Base-by-base conservation (phyloP, 2,797 vertebrate genomes). In the Cynodonichthys magdalenae region DNA sequence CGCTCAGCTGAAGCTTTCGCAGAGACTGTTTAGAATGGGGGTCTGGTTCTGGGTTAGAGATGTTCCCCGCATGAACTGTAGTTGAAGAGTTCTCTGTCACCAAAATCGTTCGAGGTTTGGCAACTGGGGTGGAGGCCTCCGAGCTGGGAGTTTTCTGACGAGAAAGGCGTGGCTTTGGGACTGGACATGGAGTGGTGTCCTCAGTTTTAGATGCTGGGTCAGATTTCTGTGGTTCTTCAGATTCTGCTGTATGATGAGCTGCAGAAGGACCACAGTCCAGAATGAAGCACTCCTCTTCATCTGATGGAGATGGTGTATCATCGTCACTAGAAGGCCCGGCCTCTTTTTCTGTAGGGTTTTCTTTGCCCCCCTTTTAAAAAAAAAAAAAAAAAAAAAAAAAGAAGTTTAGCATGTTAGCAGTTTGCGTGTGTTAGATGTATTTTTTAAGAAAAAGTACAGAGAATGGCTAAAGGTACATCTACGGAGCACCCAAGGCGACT, bases 1-100 rank as follows among this genome's bases (percentile, higher is more conserved):
- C 60, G 0, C 89, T 91, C 14, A 96, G 83, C 82, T 90, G 19
- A 0, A 96, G 94, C 84, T 95, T 96, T 56, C 81, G 90, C 50
- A 92, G 82, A 0, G 75, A 84, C 19, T 84, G 84, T 60, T 92
- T 93, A 0, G 89, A 83, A 31, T 75, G 86, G 41, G 84, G 82
- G 41, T 89, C 87, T 0, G 69, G n/a, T 0, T 24, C 66, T 0
- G 66, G 12, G 44, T 52, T 45, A 1, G 70, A 48, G 20, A 0
- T 12, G 31, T 88, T 67, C 9, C 20, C 44, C 3, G 39, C 17
- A 3, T 59, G 42, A 15, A 42, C 34, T 15, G 64, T 46, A 59
- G 60, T 41, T 0, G 54, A 41, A 8, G 0, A 27, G 28, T 52
- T 45, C 19, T 51, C 73, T 1, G 63, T 59, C 1, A 86, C 28